Conservation (phyloP, 2,797 vertebrate species). For the Clamator glandarius region DNA sequence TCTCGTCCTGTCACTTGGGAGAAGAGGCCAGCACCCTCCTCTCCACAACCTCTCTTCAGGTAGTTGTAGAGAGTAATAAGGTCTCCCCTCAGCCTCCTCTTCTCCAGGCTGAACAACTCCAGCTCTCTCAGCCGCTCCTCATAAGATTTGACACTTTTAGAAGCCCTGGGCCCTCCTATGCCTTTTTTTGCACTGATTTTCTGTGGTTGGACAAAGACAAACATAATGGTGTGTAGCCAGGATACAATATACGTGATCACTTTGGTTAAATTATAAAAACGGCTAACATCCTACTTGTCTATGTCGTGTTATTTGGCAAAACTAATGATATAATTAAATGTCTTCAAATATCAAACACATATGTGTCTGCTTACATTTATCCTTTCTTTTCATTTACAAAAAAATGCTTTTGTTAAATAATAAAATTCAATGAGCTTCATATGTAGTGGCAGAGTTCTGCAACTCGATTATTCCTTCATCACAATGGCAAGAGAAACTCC, state of each 20-base stretch:
- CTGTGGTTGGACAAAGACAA: conserved; percentile 24
- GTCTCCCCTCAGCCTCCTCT: too few relatives aligned
- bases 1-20: too few relatives aligned
- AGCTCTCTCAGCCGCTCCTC: too few relatives aligned
- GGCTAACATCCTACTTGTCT: conserved; percentile 40
- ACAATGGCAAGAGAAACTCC: conserved; percentile 68
- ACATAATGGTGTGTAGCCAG: not conserved
- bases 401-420: conserved; percentile 11
- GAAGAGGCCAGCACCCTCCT: too few relatives aligned
- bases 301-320: conserved; percentile 56
- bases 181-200: not conserved
- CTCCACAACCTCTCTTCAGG: too few relatives aligned
- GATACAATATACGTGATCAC: not conserved
- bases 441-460: conserved; percentile 23
- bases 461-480: conserved; percentile 71
- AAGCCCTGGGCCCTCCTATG: not conserved
- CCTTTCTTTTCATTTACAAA: conserved; percentile 31
- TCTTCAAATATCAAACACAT: conserved; percentile 41
- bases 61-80: too few relatives aligned
- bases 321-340: conserved; percentile 34
- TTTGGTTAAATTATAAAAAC: conserved; percentile 40
- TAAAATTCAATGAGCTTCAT: conserved; percentile 46
- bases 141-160: conserved; percentile 1
- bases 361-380: conserved; percentile 36
- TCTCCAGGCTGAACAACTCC: too few relatives aligned